These are phyloP conservation scores for Grammomys surdaster DNA, from an alignment of 2,113 vertebrate genomes.

Conservation along the genomic window DNA sequence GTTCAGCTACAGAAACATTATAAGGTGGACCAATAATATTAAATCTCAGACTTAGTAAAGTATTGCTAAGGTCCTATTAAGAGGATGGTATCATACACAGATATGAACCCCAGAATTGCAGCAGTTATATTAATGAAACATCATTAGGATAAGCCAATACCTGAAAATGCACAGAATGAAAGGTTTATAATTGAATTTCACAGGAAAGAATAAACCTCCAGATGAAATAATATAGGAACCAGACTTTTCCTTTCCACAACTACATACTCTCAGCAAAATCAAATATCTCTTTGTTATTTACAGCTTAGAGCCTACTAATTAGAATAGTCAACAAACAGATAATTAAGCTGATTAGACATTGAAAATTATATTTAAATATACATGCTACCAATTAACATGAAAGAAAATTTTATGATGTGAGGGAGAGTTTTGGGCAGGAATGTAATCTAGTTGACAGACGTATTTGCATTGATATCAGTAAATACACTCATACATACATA, in stretches of 20 bases:
- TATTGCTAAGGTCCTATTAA: neutral
- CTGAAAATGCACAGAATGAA: neutral
- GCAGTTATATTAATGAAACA: conserved; percentile 20
- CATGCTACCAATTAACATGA: conserved; percentile 53
- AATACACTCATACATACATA: neutral
- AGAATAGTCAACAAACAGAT: conserved; percentile 64
- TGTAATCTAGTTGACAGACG: neutral
- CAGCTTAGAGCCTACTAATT: conserved; percentile 23
- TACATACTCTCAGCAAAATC: neutral
- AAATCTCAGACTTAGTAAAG: neutral
- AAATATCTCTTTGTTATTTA: neutral
- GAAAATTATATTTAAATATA: conserved; percentile 48
- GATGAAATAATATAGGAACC: neutral
- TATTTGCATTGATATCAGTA: neutral
- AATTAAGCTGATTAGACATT: conserved; percentile 64
- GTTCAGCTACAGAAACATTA: conserved; percentile 8
- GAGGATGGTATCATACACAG: neutral
- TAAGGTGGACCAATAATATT: neutral
- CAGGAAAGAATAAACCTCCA: neutral
- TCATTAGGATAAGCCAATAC: neutral
- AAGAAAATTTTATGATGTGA: neutral
- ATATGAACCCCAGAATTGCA: neutral
- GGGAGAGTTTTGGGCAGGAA: neutral
- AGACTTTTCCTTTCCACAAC: neutral
- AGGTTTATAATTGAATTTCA: neutral